These are phyloP conservation scores for Phortica variegata DNA, from an alignment of 1,140 invertebrate genomes.

Conservation along the genomic window DNA sequence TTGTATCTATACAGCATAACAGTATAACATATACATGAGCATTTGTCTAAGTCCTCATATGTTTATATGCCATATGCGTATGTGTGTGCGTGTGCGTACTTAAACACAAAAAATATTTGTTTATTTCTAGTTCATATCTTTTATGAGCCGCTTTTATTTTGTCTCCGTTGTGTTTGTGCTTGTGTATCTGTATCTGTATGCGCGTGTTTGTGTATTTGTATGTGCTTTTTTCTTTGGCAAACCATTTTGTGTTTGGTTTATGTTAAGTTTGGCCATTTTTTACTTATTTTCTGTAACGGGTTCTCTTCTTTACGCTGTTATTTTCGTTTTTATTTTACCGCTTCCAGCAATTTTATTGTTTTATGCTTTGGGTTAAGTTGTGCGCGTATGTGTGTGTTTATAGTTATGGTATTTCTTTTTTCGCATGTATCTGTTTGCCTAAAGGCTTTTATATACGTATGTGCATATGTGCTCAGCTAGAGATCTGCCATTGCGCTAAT, in stretches of 20 bases:
- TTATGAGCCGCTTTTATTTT: constrained; percentile 29
- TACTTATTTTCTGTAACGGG: constrained; percentile 10
- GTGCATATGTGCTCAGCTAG: neutral
- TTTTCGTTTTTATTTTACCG: constrained; percentile 6
- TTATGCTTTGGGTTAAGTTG: constrained; percentile 48
- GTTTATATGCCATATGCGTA: neutral
- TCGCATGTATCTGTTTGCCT: neutral
- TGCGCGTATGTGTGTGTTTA: constrained; percentile 21
- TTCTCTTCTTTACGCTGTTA: too few species aligned
- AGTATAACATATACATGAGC: neutral
- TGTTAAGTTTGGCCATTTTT: constrained; percentile 49
- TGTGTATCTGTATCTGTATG: neutral
- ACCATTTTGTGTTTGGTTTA: constrained; percentile 54
- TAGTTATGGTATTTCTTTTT: constrained; percentile 28
- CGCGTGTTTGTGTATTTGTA: constrained; percentile 16
- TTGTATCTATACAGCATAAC: too few species aligned
- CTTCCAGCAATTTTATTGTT: constrained; percentile 51
- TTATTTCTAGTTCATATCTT: constrained; percentile 54
- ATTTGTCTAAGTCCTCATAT: neutral
- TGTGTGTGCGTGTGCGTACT: neutral
- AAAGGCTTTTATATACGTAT: neutral
- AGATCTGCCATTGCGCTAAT: constrained; percentile 32
- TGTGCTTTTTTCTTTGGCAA: constrained; percentile 44
- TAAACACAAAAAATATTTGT: constrained; percentile 47
- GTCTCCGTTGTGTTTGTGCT: constrained; percentile 1